Conservation (phyloP, 2,888 invertebrate genomes). For the Acronicta leporina region DNA sequence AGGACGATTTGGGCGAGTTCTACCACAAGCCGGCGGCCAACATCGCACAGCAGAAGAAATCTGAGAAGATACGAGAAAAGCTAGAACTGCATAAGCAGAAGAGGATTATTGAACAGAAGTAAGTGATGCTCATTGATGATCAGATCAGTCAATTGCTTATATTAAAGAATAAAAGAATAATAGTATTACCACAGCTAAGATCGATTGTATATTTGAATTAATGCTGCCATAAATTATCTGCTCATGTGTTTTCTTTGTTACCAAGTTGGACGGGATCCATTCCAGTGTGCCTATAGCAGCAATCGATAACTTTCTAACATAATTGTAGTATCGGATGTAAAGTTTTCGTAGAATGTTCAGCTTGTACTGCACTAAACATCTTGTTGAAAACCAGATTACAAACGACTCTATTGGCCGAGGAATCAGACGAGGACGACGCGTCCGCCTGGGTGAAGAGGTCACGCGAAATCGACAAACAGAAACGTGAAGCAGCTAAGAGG, state of each 20-base stretch:
- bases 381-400: slow-evolving; percentile 67
- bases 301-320: neutral
- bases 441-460: slow-evolving; percentile 95
- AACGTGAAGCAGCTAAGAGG: slow-evolving; percentile 94
- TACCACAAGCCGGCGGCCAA: slow-evolving; percentile 96
- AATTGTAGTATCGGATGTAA: too few species aligned
- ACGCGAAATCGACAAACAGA: slow-evolving; percentile 93
- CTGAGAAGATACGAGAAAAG: slow-evolving; percentile 95
- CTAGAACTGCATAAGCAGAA: slow-evolving; percentile 94
- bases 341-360: neutral
- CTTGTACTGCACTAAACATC: too few species aligned
- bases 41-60: slow-evolving; percentile 91
- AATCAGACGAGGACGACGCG: slow-evolving; percentile 92
- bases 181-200: too few species aligned
- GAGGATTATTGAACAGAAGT: slow-evolving; percentile 92
- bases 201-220: too few species aligned
- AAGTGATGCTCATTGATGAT: slow-evolving; percentile 27
- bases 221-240: too few species aligned
- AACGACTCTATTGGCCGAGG: slow-evolving; percentile 89
- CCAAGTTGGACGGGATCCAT: too few species aligned
- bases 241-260: too few species aligned
- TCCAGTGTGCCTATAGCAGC: neutral
- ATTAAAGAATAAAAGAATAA: too few species aligned
- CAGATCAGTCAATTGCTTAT: neutral
- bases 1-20: slow-evolving; percentile 93